phyloP scores from a whole-genome alignment of 2,113 vertebrate species.

The Danionella cerebrum region DNA sequence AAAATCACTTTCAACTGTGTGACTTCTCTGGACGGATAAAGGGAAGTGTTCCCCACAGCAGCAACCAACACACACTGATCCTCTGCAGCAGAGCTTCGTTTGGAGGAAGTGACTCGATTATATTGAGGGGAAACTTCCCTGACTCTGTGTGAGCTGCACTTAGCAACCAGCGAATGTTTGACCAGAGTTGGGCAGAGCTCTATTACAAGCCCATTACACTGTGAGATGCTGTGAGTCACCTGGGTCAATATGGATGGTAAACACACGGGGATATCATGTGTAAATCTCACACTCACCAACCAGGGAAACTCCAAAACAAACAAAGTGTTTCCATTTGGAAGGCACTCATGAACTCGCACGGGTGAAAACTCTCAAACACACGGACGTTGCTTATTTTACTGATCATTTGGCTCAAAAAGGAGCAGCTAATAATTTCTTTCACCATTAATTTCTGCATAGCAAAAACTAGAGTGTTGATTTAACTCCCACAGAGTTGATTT shows the following conservation, averaged over 20 bases:
- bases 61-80: too few relatives aligned
- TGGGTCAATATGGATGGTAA: constrained; percentile 36
- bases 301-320: constrained; percentile 38
- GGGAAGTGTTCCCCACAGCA: too few relatives aligned
- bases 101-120: constrained; percentile 24
- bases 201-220: constrained; percentile 24
- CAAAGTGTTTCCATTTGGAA: constrained; percentile 12
- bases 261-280: constrained; percentile 5
- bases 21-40: too few relatives aligned
- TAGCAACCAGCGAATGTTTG: constrained; percentile 30
- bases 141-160: neutral
- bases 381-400: too few relatives aligned
- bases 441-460: too few relatives aligned
- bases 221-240: constrained; percentile 31
- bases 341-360: neutral
- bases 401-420: too few relatives aligned
- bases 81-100: neutral
- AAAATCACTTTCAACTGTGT: too few relatives aligned
- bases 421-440: too few relatives aligned
- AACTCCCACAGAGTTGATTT: too few relatives aligned
- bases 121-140: neutral
- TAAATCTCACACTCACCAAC: neutral
- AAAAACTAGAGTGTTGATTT: too few relatives aligned
- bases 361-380: neutral
- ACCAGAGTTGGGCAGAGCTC: constrained; percentile 8